phyloP scores from a whole-genome alignment of 2,113 vertebrate species.

The Rhynchomys soricoides region DNA sequence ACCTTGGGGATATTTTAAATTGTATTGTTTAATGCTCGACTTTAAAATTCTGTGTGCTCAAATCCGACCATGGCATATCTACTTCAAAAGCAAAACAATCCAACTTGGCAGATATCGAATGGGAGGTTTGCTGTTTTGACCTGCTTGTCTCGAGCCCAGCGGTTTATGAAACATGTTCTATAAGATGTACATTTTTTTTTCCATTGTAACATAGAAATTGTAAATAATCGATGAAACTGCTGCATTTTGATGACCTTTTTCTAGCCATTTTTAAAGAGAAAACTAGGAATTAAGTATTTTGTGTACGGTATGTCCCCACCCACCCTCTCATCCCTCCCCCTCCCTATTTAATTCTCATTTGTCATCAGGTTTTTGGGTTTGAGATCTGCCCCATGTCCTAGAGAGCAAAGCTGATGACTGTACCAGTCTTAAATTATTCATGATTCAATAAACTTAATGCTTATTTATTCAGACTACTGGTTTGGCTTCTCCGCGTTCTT shows the following conservation, averaged over 20 bases:
- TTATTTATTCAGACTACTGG: constrained; percentile 94
- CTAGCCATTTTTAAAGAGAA: constrained; percentile 97
- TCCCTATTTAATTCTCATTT: constrained; percentile 91
- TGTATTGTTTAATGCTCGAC: constrained; percentile 87
- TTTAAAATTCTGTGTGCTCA: constrained; percentile 85
- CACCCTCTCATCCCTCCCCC: constrained; percentile 48
- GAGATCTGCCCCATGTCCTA: constrained; percentile 86
- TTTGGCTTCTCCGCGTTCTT: constrained; percentile 66
- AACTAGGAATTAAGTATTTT: constrained; percentile 97
- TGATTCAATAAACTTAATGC: constrained; percentile 97
- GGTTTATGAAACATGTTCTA: constrained; percentile 91
- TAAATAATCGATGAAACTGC: constrained; percentile 96
- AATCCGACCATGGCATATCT: constrained; percentile 84
- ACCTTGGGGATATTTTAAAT: constrained; percentile 83
- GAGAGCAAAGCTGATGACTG: constrained; percentile 95
- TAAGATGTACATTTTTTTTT: constrained; percentile 94
- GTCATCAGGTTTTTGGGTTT: constrained; percentile 90
- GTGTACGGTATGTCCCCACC: constrained; percentile 91
- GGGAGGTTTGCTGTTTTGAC: constrained; percentile 88
- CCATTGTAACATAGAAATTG: constrained; percentile 95
- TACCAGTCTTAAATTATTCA: constrained; percentile 99
- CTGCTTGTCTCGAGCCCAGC: constrained; percentile 88
- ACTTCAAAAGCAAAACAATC: constrained; percentile 79
- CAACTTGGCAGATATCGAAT: constrained; percentile 84
- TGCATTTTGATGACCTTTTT: constrained; percentile 97